Evolutionary conservation across 1,140 invertebrate genomes (phyloP).

Genomic region (Cydia pomonella): DNA sequence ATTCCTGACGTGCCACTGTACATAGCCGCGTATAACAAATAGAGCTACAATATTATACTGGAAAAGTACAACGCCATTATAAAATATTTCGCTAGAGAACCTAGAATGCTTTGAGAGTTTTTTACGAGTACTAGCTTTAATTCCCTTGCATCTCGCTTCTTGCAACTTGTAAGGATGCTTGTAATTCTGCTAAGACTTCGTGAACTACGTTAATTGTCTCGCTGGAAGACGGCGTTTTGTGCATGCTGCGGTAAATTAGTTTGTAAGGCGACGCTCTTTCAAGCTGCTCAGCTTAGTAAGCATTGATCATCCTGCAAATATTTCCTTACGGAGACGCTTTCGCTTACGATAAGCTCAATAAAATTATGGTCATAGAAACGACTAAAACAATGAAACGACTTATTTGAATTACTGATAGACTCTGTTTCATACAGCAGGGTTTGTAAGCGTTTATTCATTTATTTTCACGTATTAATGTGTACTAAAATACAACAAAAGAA

Average conservation of each 20-base stretch:
- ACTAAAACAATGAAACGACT: no score
- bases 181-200: slow-evolving; percentile 26
- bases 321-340: neutral
- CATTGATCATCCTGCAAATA: neutral
- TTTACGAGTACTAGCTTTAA: slow-evolving; percentile 22
- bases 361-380: neutral
- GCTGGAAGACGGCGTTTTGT: slow-evolving; percentile 7
- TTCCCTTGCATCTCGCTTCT: slow-evolving; percentile 27
- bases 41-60: slow-evolving; percentile 26
- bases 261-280: neutral
- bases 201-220: slow-evolving; percentile 32
- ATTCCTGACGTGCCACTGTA: slow-evolving; percentile 7
- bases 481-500: neutral
- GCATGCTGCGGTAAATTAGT: slow-evolving; percentile 5
- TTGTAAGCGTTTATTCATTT: neutral
- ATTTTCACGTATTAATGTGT: neutral
- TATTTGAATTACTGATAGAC: neutral
- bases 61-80: slow-evolving; percentile 30
- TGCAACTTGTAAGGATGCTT: slow-evolving; percentile 19
- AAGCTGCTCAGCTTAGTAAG: slow-evolving; percentile 5
- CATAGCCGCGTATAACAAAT: slow-evolving; percentile 19
- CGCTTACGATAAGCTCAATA: neutral
- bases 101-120: slow-evolving; percentile 23
- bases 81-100: slow-evolving; percentile 17
- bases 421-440: neutral